phyloP scores from a whole-genome alignment of 2,113 vertebrate species.

The Nothobranchius kuhntae region DNA sequence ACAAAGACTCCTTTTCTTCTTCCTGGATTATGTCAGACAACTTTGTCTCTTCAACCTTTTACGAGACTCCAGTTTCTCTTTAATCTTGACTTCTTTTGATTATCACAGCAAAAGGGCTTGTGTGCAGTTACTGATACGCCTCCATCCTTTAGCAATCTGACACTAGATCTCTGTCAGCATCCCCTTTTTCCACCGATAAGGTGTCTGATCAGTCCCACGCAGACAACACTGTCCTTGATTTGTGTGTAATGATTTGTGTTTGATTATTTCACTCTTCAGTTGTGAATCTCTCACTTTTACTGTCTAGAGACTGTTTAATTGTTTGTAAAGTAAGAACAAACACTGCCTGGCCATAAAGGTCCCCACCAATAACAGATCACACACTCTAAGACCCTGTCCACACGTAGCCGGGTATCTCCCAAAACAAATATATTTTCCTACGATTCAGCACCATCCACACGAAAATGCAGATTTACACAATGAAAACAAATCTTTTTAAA shows the following conservation, averaged over 20 bases:
- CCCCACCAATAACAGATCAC: too few species aligned
- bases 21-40: slow-evolving; percentile 19
- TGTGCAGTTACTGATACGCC: slow-evolving; percentile 34
- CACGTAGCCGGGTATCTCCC: too few species aligned
- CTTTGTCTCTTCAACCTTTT: slow-evolving; percentile 35
- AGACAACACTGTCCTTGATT: background rate
- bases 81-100: slow-evolving; percentile 47
- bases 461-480: too few species aligned
- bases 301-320: background rate
- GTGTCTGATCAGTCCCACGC: slow-evolving; percentile 1
- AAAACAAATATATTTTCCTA: too few species aligned
- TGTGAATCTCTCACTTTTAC: too few species aligned
- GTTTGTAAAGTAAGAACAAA: slow-evolving; percentile 16
- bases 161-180: slow-evolving; percentile 26
- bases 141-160: slow-evolving; percentile 39
- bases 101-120: slow-evolving; percentile 26
- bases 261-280: slow-evolving; percentile 9
- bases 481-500: too few species aligned
- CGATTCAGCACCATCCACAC: too few species aligned
- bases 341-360: too few species aligned
- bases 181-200: slow-evolving; percentile 11
- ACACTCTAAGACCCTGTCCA: too few species aligned
- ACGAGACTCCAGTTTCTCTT: slow-evolving; percentile 29
- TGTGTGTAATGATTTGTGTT: background rate
- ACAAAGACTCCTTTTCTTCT: background rate